phyloP scores from a whole-genome alignment of 1,140 invertebrate genomes.

The Coptotermes formosanus region DNA sequence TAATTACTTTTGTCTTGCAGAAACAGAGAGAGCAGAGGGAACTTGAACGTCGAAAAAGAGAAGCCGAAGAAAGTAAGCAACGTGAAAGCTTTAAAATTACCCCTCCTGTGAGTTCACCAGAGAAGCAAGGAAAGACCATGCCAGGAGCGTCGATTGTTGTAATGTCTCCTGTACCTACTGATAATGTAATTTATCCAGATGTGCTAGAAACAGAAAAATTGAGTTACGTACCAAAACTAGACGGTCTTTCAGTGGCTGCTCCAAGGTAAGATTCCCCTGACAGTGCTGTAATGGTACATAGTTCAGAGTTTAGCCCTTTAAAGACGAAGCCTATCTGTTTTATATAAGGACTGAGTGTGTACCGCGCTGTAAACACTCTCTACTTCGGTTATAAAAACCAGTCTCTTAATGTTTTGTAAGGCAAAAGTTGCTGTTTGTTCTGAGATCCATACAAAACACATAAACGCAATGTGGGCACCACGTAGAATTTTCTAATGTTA shows the following conservation, averaged over 20 bases:
- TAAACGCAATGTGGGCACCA: too few species aligned
- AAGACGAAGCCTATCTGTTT: too few species aligned
- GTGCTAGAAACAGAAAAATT: conserved; percentile 12
- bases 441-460: too few species aligned
- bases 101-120: too few species aligned
- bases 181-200: conserved; percentile 26
- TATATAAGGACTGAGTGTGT: too few species aligned
- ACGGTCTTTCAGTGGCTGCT: background rate
- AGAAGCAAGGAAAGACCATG: background rate
- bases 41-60: conserved; percentile 44
- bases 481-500: too few species aligned
- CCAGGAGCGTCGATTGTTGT: background rate
- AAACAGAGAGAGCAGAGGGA: conserved; percentile 43
- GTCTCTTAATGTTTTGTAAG: too few species aligned
- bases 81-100: background rate
- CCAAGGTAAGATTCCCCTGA: conserved; percentile 24
- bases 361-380: too few species aligned
- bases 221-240: background rate
- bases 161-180: conserved; percentile 24
- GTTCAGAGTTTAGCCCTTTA: too few species aligned
- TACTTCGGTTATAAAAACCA: too few species aligned
- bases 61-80: conserved; percentile 46
- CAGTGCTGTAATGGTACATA: too few species aligned
- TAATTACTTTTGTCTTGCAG: background rate
- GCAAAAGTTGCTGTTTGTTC: too few species aligned